Percentiles rank a stretch among this genome's conserved stretches.
phyloP scores from a whole-genome alignment of 2,797 vertebrate species.

The Falco rusticolus region DNA sequence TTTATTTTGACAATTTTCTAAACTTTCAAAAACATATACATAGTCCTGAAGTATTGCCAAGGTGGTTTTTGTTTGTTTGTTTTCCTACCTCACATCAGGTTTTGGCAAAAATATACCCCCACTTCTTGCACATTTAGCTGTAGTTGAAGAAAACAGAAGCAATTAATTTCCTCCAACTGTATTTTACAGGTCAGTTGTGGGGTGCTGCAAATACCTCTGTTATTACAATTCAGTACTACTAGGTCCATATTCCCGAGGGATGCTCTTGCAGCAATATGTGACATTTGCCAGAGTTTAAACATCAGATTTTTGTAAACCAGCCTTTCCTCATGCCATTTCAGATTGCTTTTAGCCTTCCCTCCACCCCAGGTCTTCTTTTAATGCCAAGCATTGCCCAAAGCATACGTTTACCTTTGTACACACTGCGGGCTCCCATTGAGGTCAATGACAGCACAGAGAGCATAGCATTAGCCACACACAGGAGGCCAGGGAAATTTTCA shows the following conservation, averaged over 20 bases:
- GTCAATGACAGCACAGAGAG: rapidly evolving
- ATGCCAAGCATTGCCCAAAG: neutral
- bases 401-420: neutral
- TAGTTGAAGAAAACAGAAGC: slow-evolving; percentile 19
- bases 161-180: neutral
- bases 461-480: neutral
- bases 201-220: neutral
- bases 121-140: neutral
- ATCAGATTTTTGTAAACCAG: slow-evolving; percentile 27
- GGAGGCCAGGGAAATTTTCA: neutral
- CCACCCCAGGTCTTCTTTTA: neutral
- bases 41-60: neutral
- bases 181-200: neutral
- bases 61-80: neutral
- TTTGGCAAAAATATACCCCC: neutral
- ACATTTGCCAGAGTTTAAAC: slow-evolving; percentile 36
- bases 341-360: neutral
- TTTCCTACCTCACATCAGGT: neutral
- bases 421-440: neutral
- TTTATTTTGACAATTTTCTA: neutral
- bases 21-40: neutral
- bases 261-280: neutral
- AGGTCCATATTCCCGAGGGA: neutral
- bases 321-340: neutral
- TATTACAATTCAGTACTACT: neutral